These are phyloP conservation scores for Heliconius hewitsoni DNA, from an alignment of 1,140 invertebrate species.

Conservation along the genomic window DNA sequence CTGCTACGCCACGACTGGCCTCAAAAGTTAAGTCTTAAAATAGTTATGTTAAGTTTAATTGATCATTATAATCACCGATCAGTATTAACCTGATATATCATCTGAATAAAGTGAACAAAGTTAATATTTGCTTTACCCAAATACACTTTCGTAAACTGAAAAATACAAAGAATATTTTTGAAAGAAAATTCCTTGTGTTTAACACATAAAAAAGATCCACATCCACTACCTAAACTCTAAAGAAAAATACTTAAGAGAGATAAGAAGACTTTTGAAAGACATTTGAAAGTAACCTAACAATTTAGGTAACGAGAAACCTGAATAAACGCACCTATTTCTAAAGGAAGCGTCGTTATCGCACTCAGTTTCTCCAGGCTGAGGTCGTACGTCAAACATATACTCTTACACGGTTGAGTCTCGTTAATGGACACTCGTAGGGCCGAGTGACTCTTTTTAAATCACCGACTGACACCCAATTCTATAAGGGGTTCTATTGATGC, in stretches of 20 bases:
- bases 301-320: conserved; percentile 19
- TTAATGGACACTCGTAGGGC: conserved; percentile 71
- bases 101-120: no score
- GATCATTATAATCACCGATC: no score
- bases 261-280: background rate
- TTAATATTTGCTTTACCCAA: no score
- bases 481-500: conserved; percentile 38
- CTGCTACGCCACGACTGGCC: no score
- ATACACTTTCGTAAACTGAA: no score
- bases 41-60: no score
- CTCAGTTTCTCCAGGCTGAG: conserved; percentile 52
- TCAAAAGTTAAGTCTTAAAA: no score
- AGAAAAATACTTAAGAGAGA: background rate
- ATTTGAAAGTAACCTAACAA: conserved; percentile 16
- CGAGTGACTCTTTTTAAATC: conserved; percentile 54
- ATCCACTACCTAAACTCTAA: background rate
- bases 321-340: conserved; percentile 31
- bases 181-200: no score
- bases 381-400: conserved; percentile 68
- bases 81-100: no score
- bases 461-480: conserved; percentile 51
- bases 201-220: background rate
- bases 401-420: conserved; percentile 59
- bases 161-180: no score
- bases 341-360: conserved; percentile 55